Conservation (phyloP, 2,797 vertebrate species). For the Chrosomus eos region DNA sequence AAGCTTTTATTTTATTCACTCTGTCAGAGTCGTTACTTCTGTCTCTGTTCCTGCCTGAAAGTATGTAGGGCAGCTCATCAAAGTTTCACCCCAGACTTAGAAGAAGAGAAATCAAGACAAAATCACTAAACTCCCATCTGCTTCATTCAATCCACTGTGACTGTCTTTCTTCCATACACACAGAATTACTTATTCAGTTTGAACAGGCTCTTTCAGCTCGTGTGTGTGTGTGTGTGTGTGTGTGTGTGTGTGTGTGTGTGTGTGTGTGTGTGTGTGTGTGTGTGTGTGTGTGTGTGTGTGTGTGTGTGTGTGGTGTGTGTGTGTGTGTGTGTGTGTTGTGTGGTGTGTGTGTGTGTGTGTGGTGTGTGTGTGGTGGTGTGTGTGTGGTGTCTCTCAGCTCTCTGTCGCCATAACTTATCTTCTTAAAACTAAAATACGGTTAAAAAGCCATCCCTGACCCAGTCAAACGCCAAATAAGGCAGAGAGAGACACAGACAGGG, state of each 20-base stretch:
- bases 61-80: conserved; percentile 48
- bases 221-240: not conserved
- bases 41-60: not conserved
- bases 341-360: not conserved
- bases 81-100: conserved; percentile 35
- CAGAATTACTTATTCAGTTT: conserved; percentile 26
- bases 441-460: conserved; percentile 46
- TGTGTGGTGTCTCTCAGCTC: conserved; percentile 17
- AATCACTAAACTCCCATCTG: conserved; percentile 40
- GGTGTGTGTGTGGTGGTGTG: not conserved
- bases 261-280: not conserved
- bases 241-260: not conserved
- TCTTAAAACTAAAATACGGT: conserved; percentile 29
- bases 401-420: conserved; percentile 47
- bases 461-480: conserved; percentile 75
- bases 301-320: not conserved
- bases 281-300: not conserved
- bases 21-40: conserved; percentile 11
- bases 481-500: conserved; percentile 53
- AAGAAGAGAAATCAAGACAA: conserved; percentile 35
- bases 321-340: not conserved
- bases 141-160: conserved; percentile 42
- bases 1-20: conserved; percentile 1
- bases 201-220: conserved; percentile 16
- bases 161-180: conserved; percentile 29